phyloP scores from a whole-genome alignment of 1,140 invertebrate genomes.

The Solen grandis region DNA sequence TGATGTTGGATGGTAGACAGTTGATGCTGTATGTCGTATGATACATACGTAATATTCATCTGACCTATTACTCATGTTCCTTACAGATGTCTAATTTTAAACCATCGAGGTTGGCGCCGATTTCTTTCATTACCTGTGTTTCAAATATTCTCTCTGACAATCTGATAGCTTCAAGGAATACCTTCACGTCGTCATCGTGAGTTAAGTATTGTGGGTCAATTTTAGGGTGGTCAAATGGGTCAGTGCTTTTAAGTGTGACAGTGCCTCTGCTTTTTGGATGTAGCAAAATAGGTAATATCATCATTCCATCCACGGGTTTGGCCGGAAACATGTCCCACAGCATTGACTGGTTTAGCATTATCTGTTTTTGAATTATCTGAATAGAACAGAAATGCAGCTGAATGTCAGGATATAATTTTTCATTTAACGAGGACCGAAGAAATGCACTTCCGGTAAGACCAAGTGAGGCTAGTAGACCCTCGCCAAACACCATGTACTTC shows the following conservation, averaged over 20 bases:
- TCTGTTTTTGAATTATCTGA: background rate
- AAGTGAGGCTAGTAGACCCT: constrained; percentile 47
- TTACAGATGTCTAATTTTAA: constrained; percentile 54
- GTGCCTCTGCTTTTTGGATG: constrained; percentile 52
- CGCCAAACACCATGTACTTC: constrained; percentile 59
- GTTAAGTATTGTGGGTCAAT: constrained; percentile 56
- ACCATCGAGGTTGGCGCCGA: constrained; percentile 44
- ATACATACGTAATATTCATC: constrained; percentile 79
- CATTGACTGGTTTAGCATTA: background rate
- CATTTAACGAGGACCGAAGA: background rate
- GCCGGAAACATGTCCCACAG: background rate
- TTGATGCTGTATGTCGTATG: constrained; percentile 80
- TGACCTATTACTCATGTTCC: constrained; percentile 54
- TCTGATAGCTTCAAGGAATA: constrained; percentile 48
- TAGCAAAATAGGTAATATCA: constrained; percentile 31
- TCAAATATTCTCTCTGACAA: constrained; percentile 19
- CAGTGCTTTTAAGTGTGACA: constrained; percentile 25
- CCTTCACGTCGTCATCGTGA: constrained; percentile 44
- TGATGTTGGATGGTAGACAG: constrained; percentile 93
- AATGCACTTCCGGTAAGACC: constrained; percentile 15
- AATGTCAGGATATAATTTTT: constrained; percentile 1
- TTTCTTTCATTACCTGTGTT: constrained; percentile 36
- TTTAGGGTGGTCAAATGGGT: no score
- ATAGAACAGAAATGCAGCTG: background rate
- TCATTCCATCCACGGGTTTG: constrained; percentile 32